Base-by-base conservation (phyloP, 2,797 vertebrate genomes). In the Dryobates pubescens region DNA sequence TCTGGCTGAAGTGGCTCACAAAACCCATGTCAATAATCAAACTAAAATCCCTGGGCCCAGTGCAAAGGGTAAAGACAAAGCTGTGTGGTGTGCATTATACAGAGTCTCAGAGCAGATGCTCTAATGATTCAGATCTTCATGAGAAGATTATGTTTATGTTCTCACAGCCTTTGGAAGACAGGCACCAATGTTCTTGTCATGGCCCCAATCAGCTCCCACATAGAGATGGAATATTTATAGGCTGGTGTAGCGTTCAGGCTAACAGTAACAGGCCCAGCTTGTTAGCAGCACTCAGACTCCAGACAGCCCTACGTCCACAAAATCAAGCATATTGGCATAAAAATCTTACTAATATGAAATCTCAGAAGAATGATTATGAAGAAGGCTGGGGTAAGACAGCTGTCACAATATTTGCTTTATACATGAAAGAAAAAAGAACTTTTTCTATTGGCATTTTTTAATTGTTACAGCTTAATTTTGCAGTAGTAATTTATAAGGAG, bases 321-420 rank as follows among this genome's bases (percentile, higher is more conserved):
- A 94, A 93, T 68, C 67, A 88, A 92, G 78, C 20, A 27, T 62
- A 47, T 12, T 67, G 30, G 82, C 61, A 81, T 49, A 85, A 90
- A 86, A 92, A 73, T 57, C 34, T 90, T 47, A 76, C 86, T 87
- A 88, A 89, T 75, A 68, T 23, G 23, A 81, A 83, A 88, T 79
- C 53, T 20, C 71, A 61, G 58, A 43, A 81, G 63, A 38, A 87
- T 19, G 14, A 85, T 80, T 90, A 86, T 51, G 61, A 90, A 93
- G 84, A 89, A 1, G 3, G 64, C 76, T 93, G 71, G 49, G 71
- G 5, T 49, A 71, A 91, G 84, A 83, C 82, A 95, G 73, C 74
- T 96, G 85, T 92, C 93, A 89, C 73, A 96, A 94, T 93, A 91
- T 94, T 96, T 93, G 54, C 43, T 79, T 74, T 86, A 78, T 32